Conservation (phyloP, 2,113 vertebrate genomes). For the Myrmophylax atrothorax region DNA sequence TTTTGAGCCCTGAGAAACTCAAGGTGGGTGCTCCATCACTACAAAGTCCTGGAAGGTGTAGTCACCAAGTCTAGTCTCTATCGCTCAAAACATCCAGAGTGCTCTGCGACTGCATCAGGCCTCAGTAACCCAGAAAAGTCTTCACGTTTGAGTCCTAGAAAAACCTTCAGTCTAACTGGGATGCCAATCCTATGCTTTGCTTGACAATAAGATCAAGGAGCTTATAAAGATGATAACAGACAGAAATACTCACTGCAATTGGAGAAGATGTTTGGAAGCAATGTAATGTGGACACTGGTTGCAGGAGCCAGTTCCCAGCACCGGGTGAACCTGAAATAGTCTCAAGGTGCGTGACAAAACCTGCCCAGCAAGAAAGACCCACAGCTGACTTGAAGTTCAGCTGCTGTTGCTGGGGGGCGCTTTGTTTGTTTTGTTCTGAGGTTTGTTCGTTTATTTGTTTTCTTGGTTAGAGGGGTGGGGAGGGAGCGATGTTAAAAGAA, state of each 20-base stretch:
- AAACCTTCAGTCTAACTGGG: background rate
- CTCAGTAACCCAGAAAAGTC: background rate
- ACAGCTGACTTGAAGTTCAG: background rate
- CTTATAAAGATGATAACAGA: background rate
- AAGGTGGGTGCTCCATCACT: background rate
- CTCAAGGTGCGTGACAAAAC: background rate
- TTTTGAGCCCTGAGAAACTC: background rate
- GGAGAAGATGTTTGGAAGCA: background rate
- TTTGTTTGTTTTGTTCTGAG: background rate
- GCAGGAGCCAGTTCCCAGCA: background rate
- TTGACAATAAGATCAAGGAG: background rate
- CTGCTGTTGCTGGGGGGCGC: background rate
- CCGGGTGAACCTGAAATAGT: background rate
- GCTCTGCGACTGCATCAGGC: background rate
- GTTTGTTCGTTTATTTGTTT: background rate
- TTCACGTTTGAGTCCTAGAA: background rate
- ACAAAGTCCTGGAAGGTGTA: accelerated
- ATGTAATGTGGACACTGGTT: background rate
- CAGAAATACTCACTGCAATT: background rate
- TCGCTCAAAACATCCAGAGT: background rate
- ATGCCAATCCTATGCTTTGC: background rate
- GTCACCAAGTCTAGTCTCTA: background rate
- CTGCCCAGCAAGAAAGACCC: background rate
- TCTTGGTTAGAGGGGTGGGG: accelerated
- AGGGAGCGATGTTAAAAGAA: background rate